Conservation (phyloP, 2,797 vertebrate genomes). For the Notolabrus celidotus region DNA sequence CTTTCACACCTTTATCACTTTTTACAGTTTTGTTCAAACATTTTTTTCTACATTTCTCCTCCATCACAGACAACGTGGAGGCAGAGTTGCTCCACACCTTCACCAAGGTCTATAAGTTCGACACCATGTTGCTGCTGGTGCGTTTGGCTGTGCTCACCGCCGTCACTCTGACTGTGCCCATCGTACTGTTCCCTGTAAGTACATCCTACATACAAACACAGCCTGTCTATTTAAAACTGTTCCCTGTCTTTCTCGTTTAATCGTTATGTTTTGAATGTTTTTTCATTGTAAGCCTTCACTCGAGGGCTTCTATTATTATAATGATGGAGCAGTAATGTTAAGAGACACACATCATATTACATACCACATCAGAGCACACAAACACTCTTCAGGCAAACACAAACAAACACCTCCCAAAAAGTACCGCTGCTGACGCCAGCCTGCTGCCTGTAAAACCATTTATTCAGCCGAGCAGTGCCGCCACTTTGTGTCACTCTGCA, state of each 20-base stretch:
- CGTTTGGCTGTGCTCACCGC: slow-evolving; percentile 96
- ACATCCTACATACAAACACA: slow-evolving; percentile 58
- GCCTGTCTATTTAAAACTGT: neutral
- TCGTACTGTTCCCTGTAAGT: slow-evolving; percentile 98
- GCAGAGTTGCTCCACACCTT: slow-evolving; percentile 97
- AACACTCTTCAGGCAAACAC: slow-evolving; percentile 8
- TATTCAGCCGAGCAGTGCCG: neutral
- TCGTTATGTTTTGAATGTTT: neutral
- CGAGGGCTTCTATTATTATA: neutral
- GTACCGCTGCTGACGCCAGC: neutral
- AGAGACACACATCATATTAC: slow-evolving; percentile 37
- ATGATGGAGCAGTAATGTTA: neutral
- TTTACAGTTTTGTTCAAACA: neutral
- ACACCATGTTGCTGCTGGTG: slow-evolving; percentile 91
- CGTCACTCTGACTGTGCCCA: slow-evolving; percentile 95
- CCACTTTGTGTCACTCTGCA: slow-evolving; percentile 27
- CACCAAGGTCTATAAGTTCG: slow-evolving; percentile 94
- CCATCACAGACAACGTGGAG: slow-evolving; percentile 90
- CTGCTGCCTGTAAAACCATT: slow-evolving; percentile 19
- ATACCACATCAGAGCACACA: slow-evolving; percentile 38
- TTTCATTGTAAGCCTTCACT: neutral
- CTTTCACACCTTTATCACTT: neutral
- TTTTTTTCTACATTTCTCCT: neutral
- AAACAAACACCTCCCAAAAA: slow-evolving; percentile 23
- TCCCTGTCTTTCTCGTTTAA: neutral